These are phyloP conservation scores for Lasioglossum malachurum DNA, from an alignment of 2,888 invertebrate genomes.

Conservation along the genomic window DNA sequence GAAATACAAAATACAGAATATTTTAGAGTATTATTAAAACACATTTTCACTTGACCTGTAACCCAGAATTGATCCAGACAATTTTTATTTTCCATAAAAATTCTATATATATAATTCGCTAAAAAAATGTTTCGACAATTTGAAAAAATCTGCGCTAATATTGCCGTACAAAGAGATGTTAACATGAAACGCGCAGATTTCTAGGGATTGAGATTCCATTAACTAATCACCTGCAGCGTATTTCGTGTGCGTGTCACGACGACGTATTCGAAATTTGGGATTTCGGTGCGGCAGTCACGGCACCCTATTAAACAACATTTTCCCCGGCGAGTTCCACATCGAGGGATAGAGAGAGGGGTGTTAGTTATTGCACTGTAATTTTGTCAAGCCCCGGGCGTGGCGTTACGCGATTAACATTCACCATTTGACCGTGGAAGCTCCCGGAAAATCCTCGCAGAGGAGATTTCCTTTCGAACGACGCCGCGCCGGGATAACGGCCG, in stretches of 20 bases:
- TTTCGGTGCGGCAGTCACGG: neutral
- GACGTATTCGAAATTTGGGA: neutral
- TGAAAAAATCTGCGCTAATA: neutral
- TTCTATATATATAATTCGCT: too few relatives aligned
- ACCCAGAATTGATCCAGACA: too few relatives aligned
- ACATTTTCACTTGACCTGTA: too few relatives aligned
- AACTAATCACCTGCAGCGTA: neutral
- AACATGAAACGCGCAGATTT: neutral
- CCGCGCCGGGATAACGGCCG: conserved; percentile 5
- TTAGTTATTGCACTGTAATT: conserved; percentile 19
- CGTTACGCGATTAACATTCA: conserved; percentile 22
- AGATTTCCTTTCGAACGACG: neutral
- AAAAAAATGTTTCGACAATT: too few relatives aligned
- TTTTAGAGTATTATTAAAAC: too few relatives aligned
- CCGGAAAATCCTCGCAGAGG: conserved; percentile 7
- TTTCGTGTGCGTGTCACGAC: neutral
- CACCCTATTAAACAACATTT: neutral
- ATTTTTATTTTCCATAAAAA: too few relatives aligned
- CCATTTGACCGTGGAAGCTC: neutral
- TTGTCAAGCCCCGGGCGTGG: conserved; percentile 11
- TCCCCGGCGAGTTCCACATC: neutral
- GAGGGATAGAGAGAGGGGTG: neutral
- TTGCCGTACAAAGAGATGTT: neutral
- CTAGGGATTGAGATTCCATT: neutral
- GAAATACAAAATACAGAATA: too few relatives aligned